A percentile compares a stretch with the other conserved stretches of the same genome.
These are phyloP conservation scores for Pteronotus mesoamericanus DNA, from an alignment of 2,797 vertebrate genomes.

Conservation along the genomic window DNA sequence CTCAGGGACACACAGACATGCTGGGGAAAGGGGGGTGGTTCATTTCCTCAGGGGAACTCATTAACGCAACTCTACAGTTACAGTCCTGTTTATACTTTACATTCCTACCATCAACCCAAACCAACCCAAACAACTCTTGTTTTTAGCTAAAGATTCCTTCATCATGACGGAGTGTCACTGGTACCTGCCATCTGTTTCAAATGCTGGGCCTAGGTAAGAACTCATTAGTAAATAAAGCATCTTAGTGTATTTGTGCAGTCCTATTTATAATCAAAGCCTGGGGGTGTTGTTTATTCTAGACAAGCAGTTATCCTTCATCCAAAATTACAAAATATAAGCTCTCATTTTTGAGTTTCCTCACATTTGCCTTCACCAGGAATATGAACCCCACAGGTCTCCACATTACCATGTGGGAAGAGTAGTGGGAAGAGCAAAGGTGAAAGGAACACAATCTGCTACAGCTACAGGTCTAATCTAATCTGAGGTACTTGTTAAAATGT, in stretches of 20 bases:
- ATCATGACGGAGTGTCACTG: not conserved
- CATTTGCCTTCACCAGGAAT: not conserved
- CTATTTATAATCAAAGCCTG: not conserved
- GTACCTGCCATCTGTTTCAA: rapidly evolving
- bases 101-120: not conserved
- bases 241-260: not conserved
- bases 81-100: not conserved
- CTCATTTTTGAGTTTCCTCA: not conserved
- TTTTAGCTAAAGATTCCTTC: not conserved
- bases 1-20: not conserved
- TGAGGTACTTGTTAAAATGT: not conserved
- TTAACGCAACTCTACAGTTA: not conserved
- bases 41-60: not conserved
- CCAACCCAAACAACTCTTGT: not conserved
- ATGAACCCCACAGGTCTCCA: rapidly evolving
- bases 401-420: rapidly evolving
- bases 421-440: not conserved
- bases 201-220: not conserved
- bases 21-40: not conserved
- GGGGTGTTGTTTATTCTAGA: not conserved
- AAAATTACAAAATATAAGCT: not conserved
- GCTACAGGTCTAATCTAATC: not conserved
- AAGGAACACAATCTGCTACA: not conserved
- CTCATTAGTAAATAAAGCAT: not conserved
- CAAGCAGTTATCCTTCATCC: not conserved